phyloP scores from a whole-genome alignment of 2,113 vertebrate genomes.

The Mobula hypostoma region DNA sequence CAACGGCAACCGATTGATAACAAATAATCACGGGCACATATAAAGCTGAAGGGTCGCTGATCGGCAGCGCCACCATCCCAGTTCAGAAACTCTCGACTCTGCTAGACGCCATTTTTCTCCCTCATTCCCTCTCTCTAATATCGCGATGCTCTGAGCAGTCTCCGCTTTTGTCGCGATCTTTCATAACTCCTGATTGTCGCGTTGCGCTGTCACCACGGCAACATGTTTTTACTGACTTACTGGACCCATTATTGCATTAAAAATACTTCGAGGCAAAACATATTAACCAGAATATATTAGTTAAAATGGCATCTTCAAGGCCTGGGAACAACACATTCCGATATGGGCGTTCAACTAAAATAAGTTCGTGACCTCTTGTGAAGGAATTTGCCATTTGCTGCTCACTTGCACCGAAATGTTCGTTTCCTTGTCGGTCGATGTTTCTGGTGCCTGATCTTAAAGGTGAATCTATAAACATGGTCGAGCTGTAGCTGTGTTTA shows the following conservation, averaged over 20 bases:
- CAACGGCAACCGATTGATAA: neutral
- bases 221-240: neutral
- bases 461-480: too few relatives aligned
- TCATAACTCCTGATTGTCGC: constrained; percentile 3
- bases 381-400: constrained; percentile 36
- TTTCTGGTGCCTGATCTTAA: too few relatives aligned
- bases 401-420: too few relatives aligned
- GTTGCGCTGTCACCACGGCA: neutral
- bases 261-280: too few relatives aligned
- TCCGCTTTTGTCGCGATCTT: neutral
- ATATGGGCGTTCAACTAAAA: constrained; percentile 45
- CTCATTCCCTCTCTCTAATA: neutral
- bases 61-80: neutral
- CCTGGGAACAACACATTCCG: too few relatives aligned
- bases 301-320: neutral
- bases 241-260: too few relatives aligned
- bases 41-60: neutral
- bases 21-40: neutral
- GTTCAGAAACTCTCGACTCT: neutral
- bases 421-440: too few relatives aligned
- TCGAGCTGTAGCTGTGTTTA: too few relatives aligned
- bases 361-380: constrained; percentile 46
- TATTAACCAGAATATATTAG: too few relatives aligned
- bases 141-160: constrained; percentile 26
- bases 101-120: constrained; percentile 24